Evolutionary conservation across 2,888 invertebrate genomes (phyloP).

Genomic region (Pheosia gnoma): DNA sequence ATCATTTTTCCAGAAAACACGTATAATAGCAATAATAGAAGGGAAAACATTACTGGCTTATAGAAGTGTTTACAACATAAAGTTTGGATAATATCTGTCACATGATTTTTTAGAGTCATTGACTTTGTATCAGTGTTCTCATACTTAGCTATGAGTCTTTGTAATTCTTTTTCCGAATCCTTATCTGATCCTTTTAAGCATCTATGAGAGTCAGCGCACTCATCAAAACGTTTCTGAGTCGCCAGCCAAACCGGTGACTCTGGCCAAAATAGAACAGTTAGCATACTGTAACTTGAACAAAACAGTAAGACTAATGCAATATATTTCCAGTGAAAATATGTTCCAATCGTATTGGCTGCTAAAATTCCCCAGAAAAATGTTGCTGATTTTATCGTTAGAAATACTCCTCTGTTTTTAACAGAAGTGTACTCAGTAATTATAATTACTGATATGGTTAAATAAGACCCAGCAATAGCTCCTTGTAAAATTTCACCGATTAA

Average conservation of each 20-base stretch:
- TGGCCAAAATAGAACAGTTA: slow-evolving; percentile 35
- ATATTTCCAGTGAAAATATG: slow-evolving; percentile 45
- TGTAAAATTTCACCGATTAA: slow-evolving; percentile 38
- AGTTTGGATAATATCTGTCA: slow-evolving; percentile 3
- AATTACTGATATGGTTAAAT: slow-evolving; percentile 15
- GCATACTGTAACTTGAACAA: slow-evolving; percentile 25
- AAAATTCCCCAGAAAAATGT: slow-evolving; percentile 26
- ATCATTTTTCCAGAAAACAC: slow-evolving; percentile 24
- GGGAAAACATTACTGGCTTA: slow-evolving; percentile 13
- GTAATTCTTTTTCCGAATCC: slow-evolving; percentile 25
- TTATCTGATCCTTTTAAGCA: slow-evolving; percentile 35
- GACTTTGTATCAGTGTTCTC: slow-evolving; percentile 6
- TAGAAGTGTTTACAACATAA: slow-evolving; percentile 15
- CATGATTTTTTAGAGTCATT: background rate
- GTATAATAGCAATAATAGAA: slow-evolving; percentile 15
- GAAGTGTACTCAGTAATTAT: slow-evolving; percentile 25
- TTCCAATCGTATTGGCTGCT: slow-evolving; percentile 42
- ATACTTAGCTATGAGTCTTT: slow-evolving; percentile 15
- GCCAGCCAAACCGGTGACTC: slow-evolving; percentile 49
- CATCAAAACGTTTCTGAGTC: slow-evolving; percentile 14
- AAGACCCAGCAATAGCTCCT: slow-evolving; percentile 23
- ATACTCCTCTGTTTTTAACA: slow-evolving; percentile 32
- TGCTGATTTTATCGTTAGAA: slow-evolving; percentile 38
- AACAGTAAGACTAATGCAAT: slow-evolving; percentile 36
- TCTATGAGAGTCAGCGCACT: slow-evolving; percentile 27